Base-by-base conservation (phyloP, 2,113 vertebrate genomes). In the Prietella phreatophila region DNA sequence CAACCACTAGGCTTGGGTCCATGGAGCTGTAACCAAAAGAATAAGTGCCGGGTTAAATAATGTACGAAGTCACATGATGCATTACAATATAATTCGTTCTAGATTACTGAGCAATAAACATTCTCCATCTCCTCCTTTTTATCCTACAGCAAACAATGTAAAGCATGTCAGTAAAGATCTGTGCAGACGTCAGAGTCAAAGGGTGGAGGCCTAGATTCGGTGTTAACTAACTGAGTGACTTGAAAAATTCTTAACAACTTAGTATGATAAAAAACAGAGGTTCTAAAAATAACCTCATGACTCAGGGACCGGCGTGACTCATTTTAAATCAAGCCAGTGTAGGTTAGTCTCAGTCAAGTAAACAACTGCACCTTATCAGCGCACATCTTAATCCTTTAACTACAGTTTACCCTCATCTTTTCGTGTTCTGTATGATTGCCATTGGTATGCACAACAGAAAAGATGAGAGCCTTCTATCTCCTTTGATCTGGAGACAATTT, bases 11-110 rank as follows among this genome's bases (percentile, higher is more conserved):
- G 60, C 47, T 84, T 42, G 84, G 65, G 22, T 91, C 83, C 61
- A 92, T 83, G 50, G 92, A 91, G 78, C 95, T 96, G 93, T 83
- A 80, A 60, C 88, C 8, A 88, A 81, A 92, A 4, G 5, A 20
- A 56, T 69, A 42, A 88, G 0, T 73, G 82, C 0, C 82, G 22
- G 36, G 17, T 58, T 39, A 86, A 78, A 84, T 36, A 10, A 25
- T 39, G 14, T 20, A 19, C 14, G 4, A 9, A 79, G 42, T 55
- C 75, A 58, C 20, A 58, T 60, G 30, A 0, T 2, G 42, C 20
- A 53, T 82, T 56, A 65, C 33, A 30, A 15, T 55, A 11, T 19
- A 39, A 61, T 81, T 81, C 55, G 85, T 11, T 67, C 20, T 22
- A 22, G 27, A 86, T 79, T 63, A n/a, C 58, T 80, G 85, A 65